Evolutionary conservation across 1,140 invertebrate species (phyloP), one percentile per base, ranked within the genome.

Genomic region (Neodiprion fabricii): DNA sequence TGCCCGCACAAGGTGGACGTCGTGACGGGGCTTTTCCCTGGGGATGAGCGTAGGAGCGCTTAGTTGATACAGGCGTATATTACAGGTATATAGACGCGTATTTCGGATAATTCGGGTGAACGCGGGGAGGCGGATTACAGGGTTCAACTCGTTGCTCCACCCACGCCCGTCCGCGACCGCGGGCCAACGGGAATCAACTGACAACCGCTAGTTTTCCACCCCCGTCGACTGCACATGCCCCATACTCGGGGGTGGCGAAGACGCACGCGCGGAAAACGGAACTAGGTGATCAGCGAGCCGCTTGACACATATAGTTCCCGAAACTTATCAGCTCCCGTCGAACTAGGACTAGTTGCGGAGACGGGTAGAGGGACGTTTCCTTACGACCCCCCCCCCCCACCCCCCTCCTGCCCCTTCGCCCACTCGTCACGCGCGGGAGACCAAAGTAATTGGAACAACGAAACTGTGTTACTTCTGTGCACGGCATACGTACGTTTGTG

Each of bases 111-210:
- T 1, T 40, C 28, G 11, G 53, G 53, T 61, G 7, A 17, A 7
- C 53, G n/a, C 53, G 53, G 53, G 53, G n/a, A 61, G 53, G 53
- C 53, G 53, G 53, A 61, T 61, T 5, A 61, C 5, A 12, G 53
- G 53, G 53, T 8, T 17, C 4, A 61, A 8, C 28, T 61, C 53
- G 3, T 61, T 17, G 53, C 11, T 61, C 53, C 53, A 61, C 53
- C 53, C 80, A 84, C 82, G 84, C 83, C 81, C 84, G 84, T 86
- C 86, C 86, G 85, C 85, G 83, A 86, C 82, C 86, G 84, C 86
- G 87, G 85, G 80, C 85, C 85, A 80, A 85, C 86, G 81, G 85
- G 80, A 84, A 85, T 86, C 86, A 86, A 88, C 86, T 87, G 85
- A 81, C 79, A 83, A 82, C 82, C 85, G 81, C 84, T 79, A 80